A percentile compares a stretch with the other conserved stretches of the same genome.
phyloP scores from a whole-genome alignment of 1,140 invertebrate species.

The Chrysomallon squamiferum region DNA sequence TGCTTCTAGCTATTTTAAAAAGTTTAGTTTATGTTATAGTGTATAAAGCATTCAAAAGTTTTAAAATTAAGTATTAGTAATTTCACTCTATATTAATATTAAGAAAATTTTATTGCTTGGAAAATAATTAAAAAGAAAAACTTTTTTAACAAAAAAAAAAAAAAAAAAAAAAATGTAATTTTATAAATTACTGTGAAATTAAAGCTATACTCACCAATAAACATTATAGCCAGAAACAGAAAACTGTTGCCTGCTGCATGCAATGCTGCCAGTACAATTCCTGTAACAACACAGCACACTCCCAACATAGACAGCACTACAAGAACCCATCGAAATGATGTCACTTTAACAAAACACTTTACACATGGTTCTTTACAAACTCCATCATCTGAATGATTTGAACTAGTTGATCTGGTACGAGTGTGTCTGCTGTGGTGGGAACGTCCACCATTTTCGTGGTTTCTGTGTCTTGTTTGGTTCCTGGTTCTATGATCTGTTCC shows the following conservation, averaged over 20 bases:
- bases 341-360: constrained; percentile 52
- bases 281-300: constrained; percentile 60
- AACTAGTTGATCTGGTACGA: constrained; percentile 27
- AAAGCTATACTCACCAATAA: constrained; percentile 56
- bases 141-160: too few species aligned
- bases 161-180: too few species aligned
- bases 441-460: background rate
- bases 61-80: too few species aligned
- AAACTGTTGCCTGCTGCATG: constrained; percentile 55
- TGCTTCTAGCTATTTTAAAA: too few species aligned
- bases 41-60: too few species aligned
- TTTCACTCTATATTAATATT: too few species aligned
- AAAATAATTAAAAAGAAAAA: too few species aligned
- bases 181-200: too few species aligned
- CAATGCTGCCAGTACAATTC: constrained; percentile 59
- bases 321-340: constrained; percentile 59
- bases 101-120: too few species aligned
- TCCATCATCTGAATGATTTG: constrained; percentile 24
- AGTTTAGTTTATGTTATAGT: too few species aligned
- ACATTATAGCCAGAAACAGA: constrained; percentile 59
- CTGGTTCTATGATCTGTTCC: constrained; percentile 6
- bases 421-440: background rate
- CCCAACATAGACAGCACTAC: constrained; percentile 57
- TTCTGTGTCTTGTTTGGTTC: constrained; percentile 12
- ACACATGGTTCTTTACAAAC: constrained; percentile 53